A percentile compares a stretch with the other conserved stretches of the same genome.
These are phyloP conservation scores for Sebastes minor DNA, from an alignment of 2,797 vertebrate species.

Conservation along the genomic window DNA sequence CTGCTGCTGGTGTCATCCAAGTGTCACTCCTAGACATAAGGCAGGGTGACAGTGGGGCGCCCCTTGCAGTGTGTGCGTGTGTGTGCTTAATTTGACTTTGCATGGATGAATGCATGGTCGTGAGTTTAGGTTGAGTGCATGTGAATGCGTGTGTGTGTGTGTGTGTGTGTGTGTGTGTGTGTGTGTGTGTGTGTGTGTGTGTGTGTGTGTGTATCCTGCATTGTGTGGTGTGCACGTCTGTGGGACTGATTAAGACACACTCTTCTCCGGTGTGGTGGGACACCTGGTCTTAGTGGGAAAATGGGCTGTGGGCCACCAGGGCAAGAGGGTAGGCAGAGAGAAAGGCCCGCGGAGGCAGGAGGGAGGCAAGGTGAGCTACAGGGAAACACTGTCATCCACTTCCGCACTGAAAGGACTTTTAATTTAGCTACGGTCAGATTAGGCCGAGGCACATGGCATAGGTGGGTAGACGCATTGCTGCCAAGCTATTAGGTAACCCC, in stretches of 20 bases:
- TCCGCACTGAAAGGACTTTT: slow-evolving; percentile 80
- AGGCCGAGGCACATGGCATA: slow-evolving; percentile 70
- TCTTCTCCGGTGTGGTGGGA: slow-evolving; percentile 57
- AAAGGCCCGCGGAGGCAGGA: slow-evolving; percentile 33
- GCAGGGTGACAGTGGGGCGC: slow-evolving; percentile 67
- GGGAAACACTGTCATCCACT: slow-evolving; percentile 69
- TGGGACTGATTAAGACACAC: slow-evolving; percentile 72
- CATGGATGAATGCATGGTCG: slow-evolving; percentile 50
- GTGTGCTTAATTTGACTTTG: slow-evolving; percentile 57
- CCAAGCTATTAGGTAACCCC: slow-evolving; percentile 74
- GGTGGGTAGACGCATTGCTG: slow-evolving; percentile 49
- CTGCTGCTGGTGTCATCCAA: slow-evolving; percentile 81
- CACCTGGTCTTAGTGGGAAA: slow-evolving; percentile 74
- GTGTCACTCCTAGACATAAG: slow-evolving; percentile 79
- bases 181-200: not conserved
- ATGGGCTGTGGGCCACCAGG: slow-evolving; percentile 71
- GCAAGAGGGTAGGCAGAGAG: slow-evolving; percentile 56
- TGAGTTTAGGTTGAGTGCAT: slow-evolving; percentile 17
- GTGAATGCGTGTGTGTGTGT: not conserved
- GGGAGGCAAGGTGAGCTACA: slow-evolving; percentile 58
- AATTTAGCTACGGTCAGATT: slow-evolving; percentile 77
- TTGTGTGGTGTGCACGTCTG: slow-evolving; percentile 36
- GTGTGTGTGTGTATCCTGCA: not conserved
- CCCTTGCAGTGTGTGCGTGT: slow-evolving; percentile 43
- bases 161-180: not conserved